Evolutionary conservation across 2,113 vertebrate genomes (phyloP), one percentile per base, ranked within the genome.

Genomic region (Formicarius rufipectus): DNA sequence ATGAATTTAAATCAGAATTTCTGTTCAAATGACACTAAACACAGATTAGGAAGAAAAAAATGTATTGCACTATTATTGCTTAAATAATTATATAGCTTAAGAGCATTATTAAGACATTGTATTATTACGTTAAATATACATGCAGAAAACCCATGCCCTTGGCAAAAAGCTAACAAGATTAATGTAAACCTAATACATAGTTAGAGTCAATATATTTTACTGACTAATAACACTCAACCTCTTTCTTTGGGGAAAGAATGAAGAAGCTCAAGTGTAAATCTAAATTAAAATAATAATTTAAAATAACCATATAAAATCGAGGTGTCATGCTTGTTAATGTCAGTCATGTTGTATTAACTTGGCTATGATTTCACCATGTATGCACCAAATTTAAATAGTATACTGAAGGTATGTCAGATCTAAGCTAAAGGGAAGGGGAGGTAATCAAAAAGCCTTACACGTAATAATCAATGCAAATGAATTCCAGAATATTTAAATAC

Each of bases 401-500:
- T 67, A 90, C 68, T 44, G 35, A 86, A 67, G 47, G 45, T 86
- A 86, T 21, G 31, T 71, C 80, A 90, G 60, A 88, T 56, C 30
- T 60, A 83, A 72, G 35, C 7, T 19, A 73, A 74, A 24, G 18
- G 6, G 8, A 40, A n/a, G 7, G 9, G 40, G 12, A 55, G 18
- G 39, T 72, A 90, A 90, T 68, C 58, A 77, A 47, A 88, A 53
- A 86, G 53, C 11, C 55, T 39, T 39, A 75, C 19, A 91, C 82
- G 88, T 79, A 85, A 76, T 76, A 93, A 82, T 16, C 35, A 60
- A 75, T 89, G 87, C 33, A 94, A 94, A 91, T 78, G 53, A 93
- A 84, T 82, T 85, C 78, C 22, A 84, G 69, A 78, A 94, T 89
- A 87, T 87, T 87, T 82, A 82, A 94, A 93, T 72, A 85, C 19